Evolutionary conservation across 2,888 invertebrate genomes (phyloP), one percentile per base, ranked within the genome.

Genomic region (Andrena camellia): DNA sequence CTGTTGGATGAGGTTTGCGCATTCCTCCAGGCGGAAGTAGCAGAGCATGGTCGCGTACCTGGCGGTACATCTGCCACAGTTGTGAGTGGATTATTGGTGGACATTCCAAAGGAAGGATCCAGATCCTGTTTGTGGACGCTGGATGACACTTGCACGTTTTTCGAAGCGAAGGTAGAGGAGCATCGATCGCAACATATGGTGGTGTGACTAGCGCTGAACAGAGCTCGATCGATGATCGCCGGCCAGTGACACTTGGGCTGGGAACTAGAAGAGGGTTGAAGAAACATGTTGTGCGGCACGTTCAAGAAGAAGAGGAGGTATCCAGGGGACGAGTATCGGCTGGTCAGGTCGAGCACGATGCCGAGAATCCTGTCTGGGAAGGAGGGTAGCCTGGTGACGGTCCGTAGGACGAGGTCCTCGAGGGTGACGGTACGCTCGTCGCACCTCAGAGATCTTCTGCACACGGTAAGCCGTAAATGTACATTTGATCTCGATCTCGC

Each of bases 271-370:
- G 23, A 74, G n/a, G 20, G 63, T 33, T 59, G 57, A 29, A 29
- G n/a, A 63, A 62, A 60, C 76, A 93, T 93, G 93, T 87, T 93
- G 90, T 93, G 93, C 85, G 93, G 92, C 52, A 91, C 91, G 63
- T 92, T 93, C 81, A 89, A 86, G 68, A 91, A 87, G 83, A 92
- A 90, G 68, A 87, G 89, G 67, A 87, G 90, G 74, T 85, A 89
- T 17, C 77, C 89, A 2, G 92, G 91, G 2, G 93, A 93, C 35
- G 93, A 93, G 84, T 93, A 93, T 85, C 90, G 92, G 67, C 83
- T 93, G 80, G 89, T 93, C 52, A 89, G 90, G 78, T 92, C 92
- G 54, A 90, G 83, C 73, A 86, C 84, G 8, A 78, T 89, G 76
- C 91, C 91, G 4, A 90, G 88, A 78, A 86, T 92, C 64, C 75